Conservation (phyloP, 2,113 vertebrate species). For the Amia ocellicauda region DNA sequence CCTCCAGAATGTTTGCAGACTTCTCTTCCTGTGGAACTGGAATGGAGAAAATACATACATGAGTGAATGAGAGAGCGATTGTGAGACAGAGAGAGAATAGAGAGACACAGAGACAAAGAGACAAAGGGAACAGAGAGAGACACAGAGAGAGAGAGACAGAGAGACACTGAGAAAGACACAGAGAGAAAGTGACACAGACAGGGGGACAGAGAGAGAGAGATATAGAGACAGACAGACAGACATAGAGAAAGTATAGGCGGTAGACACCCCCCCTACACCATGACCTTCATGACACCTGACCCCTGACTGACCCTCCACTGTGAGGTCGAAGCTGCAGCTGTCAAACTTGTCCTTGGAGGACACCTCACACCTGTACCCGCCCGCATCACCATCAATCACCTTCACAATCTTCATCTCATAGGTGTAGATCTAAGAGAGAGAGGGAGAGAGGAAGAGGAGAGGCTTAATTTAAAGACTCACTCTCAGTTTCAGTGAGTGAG, state of each 20-base stretch:
- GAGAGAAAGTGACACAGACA: no score
- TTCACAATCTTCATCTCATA: slow-evolving; percentile 77
- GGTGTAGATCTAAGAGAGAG: slow-evolving; percentile 69
- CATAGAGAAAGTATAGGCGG: no score
- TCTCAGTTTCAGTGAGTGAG: no score
- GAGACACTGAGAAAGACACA: no score
- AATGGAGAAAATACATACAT: slow-evolving; percentile 36
- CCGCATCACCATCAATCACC: slow-evolving; percentile 70
- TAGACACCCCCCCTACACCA: no score
- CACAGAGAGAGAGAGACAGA: no score
- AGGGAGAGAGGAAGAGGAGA: not conserved
- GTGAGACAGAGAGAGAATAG: slow-evolving; percentile 31
- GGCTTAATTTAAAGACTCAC: no score
- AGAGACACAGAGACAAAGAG: slow-evolving; percentile 26
- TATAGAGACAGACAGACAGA: no score
- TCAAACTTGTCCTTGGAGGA: slow-evolving; percentile 79
- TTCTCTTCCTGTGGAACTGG: slow-evolving; percentile 63
- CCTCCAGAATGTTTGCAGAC: slow-evolving; percentile 67
- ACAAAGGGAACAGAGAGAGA: slow-evolving; percentile 6
- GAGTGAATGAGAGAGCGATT: slow-evolving; percentile 34
- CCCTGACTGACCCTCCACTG: slow-evolving; percentile 69
- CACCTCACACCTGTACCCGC: slow-evolving; percentile 84
- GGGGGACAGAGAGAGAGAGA: no score
- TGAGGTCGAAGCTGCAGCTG: slow-evolving; percentile 74
- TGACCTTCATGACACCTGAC: no score